These are phyloP conservation scores for Gavia stellata DNA, from an alignment of 2,113 vertebrate species.

Conservation along the genomic window DNA sequence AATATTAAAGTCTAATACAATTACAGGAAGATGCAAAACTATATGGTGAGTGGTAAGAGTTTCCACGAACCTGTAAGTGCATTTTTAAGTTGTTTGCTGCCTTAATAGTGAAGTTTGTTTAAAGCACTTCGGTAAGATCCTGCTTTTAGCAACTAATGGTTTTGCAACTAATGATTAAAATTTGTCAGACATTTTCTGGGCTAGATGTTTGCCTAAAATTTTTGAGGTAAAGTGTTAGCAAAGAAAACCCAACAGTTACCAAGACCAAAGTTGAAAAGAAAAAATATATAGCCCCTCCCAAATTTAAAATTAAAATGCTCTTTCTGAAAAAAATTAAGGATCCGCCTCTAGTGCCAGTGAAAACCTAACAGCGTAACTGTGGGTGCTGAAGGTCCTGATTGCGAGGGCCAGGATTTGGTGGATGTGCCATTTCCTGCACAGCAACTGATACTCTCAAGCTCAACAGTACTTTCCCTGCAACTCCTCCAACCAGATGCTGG, in stretches of 20 bases:
- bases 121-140: neutral
- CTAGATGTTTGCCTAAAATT: neutral
- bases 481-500: neutral
- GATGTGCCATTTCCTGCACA: neutral
- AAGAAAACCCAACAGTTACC: neutral
- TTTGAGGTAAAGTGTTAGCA: neutral
- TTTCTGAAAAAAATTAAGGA: neutral
- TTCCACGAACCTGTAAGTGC: neutral
- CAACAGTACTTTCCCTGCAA: neutral
- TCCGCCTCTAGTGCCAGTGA: neutral
- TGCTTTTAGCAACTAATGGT: neutral
- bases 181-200: neutral
- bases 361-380: neutral
- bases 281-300: neutral
- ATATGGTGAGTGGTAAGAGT: rapidly evolving
- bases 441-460: neutral
- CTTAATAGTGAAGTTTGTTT: neutral
- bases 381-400: neutral
- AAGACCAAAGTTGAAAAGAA: neutral
- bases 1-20: neutral
- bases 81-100: neutral
- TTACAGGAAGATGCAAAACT: neutral
- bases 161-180: neutral
- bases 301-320: neutral
- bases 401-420: neutral